These are phyloP conservation scores for Lampropteryx suffumata DNA, from an alignment of 2,888 invertebrate species.

Conservation along the genomic window DNA sequence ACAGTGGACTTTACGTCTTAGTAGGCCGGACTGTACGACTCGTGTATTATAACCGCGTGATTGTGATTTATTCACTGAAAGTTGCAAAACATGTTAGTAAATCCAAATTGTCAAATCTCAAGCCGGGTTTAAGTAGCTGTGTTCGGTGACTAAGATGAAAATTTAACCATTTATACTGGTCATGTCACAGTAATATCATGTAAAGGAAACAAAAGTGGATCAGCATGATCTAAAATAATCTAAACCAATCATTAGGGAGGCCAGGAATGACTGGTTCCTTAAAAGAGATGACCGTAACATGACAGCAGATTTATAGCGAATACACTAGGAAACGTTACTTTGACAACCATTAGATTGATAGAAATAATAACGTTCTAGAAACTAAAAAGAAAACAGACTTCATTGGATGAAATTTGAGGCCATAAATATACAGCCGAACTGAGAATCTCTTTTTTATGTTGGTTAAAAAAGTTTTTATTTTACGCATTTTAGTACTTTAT, in stretches of 20 bases:
- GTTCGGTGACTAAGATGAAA: constrained; percentile 34
- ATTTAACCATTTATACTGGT: constrained; percentile 32
- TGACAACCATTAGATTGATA: too few relatives aligned
- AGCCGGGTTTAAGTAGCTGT: constrained; percentile 29
- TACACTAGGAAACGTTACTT: too few relatives aligned
- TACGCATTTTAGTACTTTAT: too few relatives aligned
- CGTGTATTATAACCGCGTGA: constrained; percentile 39
- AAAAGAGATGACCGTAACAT: too few relatives aligned
- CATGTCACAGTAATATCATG: constrained; percentile 16
- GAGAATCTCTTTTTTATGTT: too few relatives aligned
- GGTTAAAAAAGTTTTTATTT: too few relatives aligned
- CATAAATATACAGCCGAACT: too few relatives aligned
- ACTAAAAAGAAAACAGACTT: too few relatives aligned
- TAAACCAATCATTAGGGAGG: not conserved
- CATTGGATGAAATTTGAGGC: too few relatives aligned
- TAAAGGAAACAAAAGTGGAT: constrained; percentile 9
- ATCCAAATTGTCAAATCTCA: constrained; percentile 52
- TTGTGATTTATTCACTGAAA: constrained; percentile 52
- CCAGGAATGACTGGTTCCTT: too few relatives aligned
- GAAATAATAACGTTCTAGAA: too few relatives aligned
- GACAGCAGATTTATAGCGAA: too few relatives aligned
- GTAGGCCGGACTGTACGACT: not conserved
- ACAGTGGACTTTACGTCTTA: not conserved
- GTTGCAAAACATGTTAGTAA: constrained; percentile 53
- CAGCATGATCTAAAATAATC: not conserved